Evolutionary conservation across 2,888 invertebrate genomes (phyloP).

Genomic region (Syrphus vitripennis): DNA sequence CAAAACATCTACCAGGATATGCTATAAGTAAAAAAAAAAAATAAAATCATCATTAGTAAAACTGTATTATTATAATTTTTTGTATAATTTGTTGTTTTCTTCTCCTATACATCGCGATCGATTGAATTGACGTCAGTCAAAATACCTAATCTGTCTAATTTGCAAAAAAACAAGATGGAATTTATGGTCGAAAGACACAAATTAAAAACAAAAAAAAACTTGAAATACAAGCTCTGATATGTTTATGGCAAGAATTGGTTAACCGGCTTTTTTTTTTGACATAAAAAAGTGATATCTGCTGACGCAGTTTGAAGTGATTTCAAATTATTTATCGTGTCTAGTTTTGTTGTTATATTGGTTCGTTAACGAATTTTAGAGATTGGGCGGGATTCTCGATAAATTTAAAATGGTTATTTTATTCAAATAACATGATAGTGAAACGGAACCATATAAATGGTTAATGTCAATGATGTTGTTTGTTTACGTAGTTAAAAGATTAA

Average conservation of each 20-base stretch:
- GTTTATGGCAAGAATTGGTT: background rate
- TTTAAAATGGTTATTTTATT: background rate
- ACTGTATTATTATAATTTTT: background rate
- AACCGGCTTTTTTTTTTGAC: constrained; percentile 36
- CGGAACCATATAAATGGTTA: background rate
- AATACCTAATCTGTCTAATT: constrained; percentile 21
- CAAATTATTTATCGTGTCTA: constrained; percentile 2
- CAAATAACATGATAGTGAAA: background rate
- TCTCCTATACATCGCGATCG: background rate
- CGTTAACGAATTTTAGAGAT: background rate
- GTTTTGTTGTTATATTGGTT: background rate
- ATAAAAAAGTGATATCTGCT: constrained; percentile 28
- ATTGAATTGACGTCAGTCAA: constrained; percentile 39
- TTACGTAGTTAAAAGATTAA: background rate
- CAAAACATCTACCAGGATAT: constrained; percentile 80
- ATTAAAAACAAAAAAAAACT: constrained; percentile 31
- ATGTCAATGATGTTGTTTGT: background rate
- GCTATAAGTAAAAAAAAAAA: constrained; percentile 74
- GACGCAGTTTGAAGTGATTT: constrained; percentile 15
- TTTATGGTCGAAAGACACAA: background rate
- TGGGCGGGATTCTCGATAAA: background rate
- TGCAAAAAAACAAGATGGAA: background rate
- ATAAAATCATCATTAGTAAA: constrained; percentile 10
- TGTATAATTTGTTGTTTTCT: background rate
- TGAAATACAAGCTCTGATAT: constrained; percentile 37